phyloP scores from a whole-genome alignment of 1,140 invertebrate genomes.

The Eufriesea mexicana region DNA sequence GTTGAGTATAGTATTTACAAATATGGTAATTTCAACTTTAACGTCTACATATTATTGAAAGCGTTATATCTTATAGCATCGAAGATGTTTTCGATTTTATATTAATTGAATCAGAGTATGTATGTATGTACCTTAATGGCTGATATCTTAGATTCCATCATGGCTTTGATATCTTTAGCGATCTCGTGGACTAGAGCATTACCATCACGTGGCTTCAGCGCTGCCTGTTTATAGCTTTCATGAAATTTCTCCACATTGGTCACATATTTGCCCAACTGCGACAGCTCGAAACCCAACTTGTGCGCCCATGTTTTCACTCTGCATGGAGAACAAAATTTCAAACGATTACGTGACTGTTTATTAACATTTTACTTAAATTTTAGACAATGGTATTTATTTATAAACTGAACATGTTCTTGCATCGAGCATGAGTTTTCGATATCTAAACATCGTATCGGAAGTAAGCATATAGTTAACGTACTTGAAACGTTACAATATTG shows the following conservation, averaged over 20 bases:
- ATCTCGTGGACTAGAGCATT: conserved; percentile 88
- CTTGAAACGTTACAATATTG: not conserved
- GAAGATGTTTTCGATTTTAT: not conserved
- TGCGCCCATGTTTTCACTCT: conserved; percentile 89
- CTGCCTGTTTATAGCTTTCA: conserved; percentile 89
- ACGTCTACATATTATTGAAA: not conserved
- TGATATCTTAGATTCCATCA: conserved; percentile 93
- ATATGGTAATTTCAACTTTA: not conserved
- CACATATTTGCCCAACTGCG: conserved; percentile 88
- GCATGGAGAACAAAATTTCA: conserved; percentile 31
- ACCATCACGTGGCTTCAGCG: conserved; percentile 87
- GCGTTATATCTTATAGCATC: not conserved
- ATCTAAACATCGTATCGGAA: not conserved
- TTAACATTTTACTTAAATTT: not conserved
- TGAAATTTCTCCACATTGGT: conserved; percentile 88
- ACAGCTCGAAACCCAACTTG: conserved; percentile 88
- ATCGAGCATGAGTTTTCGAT: not conserved
- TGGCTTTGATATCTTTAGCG: conserved; percentile 89
- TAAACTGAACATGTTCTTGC: not conserved
- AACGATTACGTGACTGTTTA: not conserved
- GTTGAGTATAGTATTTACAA: not conserved
- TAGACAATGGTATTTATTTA: not conserved
- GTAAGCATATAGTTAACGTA: not conserved
- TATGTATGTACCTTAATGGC: conserved; percentile 86
- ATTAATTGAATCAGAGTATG: not conserved